phyloP scores from a whole-genome alignment of 2,888 invertebrate species.

The Nemoura dubitans region DNA sequence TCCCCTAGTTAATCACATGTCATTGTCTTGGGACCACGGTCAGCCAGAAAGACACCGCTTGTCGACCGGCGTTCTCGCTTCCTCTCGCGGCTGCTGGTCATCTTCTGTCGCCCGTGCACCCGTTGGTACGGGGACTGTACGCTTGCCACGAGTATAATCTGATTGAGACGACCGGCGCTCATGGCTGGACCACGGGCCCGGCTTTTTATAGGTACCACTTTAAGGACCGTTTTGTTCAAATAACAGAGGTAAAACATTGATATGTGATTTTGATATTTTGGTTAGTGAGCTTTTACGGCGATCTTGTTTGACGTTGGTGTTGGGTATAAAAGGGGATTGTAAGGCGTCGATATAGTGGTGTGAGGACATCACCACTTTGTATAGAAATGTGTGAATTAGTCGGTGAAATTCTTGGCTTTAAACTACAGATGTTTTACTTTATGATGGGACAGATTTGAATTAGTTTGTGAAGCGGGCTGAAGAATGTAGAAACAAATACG shows the following conservation, averaged over 20 bases:
- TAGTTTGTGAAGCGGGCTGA: too few relatives aligned
- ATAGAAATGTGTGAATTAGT: not conserved
- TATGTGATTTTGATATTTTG: constrained; percentile 1
- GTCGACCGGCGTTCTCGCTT: not conserved
- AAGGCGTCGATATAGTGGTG: not conserved
- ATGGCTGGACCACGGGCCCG: not conserved
- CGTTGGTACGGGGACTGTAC: not conserved
- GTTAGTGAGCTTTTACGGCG: not conserved
- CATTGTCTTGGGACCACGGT: not conserved
- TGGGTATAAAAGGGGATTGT: too few relatives aligned
- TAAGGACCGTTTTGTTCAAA: not conserved
- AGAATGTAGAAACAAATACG: too few relatives aligned
- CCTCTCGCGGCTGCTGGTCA: not conserved
- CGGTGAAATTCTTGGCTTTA: too few relatives aligned
- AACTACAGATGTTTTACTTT: too few relatives aligned
- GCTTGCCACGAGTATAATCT: not conserved
- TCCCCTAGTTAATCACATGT: not conserved
- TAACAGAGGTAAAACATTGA: not conserved
- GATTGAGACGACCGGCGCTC: not conserved
- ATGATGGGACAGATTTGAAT: too few relatives aligned
- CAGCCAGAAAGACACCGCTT: not conserved
- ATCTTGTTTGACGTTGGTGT: not conserved
- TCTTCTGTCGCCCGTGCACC: not conserved
- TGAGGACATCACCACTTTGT: too few relatives aligned
- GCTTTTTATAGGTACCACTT: constrained; percentile 4